phyloP scores from a whole-genome alignment of 2,797 vertebrate species.

The Micropoecilia bifurca region DNA sequence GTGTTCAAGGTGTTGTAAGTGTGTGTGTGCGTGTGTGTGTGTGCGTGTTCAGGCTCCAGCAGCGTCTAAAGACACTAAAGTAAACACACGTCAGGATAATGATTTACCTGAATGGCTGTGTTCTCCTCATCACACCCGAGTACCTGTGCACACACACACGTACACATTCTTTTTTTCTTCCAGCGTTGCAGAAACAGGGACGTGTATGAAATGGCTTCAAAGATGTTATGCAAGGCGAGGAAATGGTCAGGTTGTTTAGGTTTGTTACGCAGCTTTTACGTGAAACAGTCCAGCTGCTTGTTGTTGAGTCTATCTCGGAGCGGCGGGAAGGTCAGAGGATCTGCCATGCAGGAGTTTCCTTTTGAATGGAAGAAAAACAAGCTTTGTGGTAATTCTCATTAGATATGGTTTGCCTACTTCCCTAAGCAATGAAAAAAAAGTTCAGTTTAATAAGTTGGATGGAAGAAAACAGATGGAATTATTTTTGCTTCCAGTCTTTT shows the following conservation, averaged over 20 bases:
- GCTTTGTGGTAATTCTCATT: constrained; percentile 4
- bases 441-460: constrained; percentile 16
- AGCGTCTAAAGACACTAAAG: constrained; percentile 53
- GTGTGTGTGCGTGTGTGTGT: constrained; percentile 20
- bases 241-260: not conserved
- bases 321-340: constrained; percentile 45
- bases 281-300: constrained; percentile 22
- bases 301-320: constrained; percentile 45
- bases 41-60: constrained; percentile 30
- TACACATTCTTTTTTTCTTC: constrained; percentile 8
- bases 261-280: not conserved
- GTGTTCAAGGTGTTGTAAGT: constrained; percentile 21
- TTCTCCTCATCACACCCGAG: constrained; percentile 41
- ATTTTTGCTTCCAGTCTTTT: constrained; percentile 30
- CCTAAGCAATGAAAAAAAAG: constrained; percentile 4
- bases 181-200: constrained; percentile 6
- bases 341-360: constrained; percentile 30
- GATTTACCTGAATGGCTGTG: constrained; percentile 73
- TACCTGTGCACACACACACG: constrained; percentile 38
- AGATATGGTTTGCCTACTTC: constrained; percentile 4
- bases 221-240: not conserved
- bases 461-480: constrained; percentile 21
- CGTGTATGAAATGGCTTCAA: not conserved
- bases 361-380: constrained; percentile 9
- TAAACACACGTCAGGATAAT: constrained; percentile 73